Evolutionary conservation across 2,888 invertebrate species (phyloP), one percentile per base, ranked within the genome.

Genomic region (Netelia inedita): DNA sequence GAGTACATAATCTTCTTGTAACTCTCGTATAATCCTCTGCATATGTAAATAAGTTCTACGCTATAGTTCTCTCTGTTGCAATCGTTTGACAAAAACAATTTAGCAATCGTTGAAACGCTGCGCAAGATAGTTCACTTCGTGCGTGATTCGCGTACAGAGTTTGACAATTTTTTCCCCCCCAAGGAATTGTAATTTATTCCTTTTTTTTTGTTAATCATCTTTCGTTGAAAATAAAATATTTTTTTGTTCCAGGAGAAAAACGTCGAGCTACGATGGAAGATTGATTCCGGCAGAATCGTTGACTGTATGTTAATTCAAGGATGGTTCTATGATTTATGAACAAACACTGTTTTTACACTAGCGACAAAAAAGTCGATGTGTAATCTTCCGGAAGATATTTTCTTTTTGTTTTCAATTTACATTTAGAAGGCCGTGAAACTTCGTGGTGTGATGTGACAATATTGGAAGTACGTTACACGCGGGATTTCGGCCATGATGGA

Each of bases 71-170:
- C 69, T 68, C 65, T 72, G 75, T 72, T 57, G 79, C 83, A 76
- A 83, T 75, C 14, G 19, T 19, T 41, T 28, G 50, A 43, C 72
- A 55, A 79, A 71, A 76, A 72, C 71, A 71, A 74, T 78, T 68
- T 19, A 72, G 19, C 21, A 46, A 68, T 73, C 73, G 21, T 53
- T 23, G 19, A 55, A 66, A 57, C 23, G 8, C 35, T 35, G 1
- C 35, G 35, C 8, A 35, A 35, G 35, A 35, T 35, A 35, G 5
- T 35, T 35, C 35, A 35, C 8, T 35, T 35, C 8, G 35, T 35
- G 35, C 0, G 35, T 35, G 35, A 35, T 35, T 35, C 6, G 35
- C 6, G 6, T 35, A 35, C 6, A 35, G 35, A 35, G 35, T 35
- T 35, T 35, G 35, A 35, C 35, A 35, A 35, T 35, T 35, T 35